phyloP scores from a whole-genome alignment of 1,140 invertebrate genomes.

The Eumaeus atala region DNA sequence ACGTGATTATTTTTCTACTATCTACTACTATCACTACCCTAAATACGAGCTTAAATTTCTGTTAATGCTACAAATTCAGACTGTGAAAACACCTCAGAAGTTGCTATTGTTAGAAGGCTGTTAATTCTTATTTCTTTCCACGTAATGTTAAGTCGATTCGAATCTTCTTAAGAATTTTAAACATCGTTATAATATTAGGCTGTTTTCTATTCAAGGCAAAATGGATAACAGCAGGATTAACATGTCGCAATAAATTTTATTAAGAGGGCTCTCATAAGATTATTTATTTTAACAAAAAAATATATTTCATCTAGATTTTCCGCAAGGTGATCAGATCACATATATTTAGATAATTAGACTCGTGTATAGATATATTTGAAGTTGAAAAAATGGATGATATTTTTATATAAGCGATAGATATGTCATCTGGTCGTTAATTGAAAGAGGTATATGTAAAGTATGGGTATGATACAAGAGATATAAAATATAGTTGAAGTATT shows the following conservation, averaged over 20 bases:
- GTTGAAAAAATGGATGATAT: too few species aligned
- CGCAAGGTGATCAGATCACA: too few species aligned
- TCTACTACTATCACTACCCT: too few species aligned
- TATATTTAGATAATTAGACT: too few species aligned
- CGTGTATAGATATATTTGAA: too few species aligned
- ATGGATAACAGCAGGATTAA: slow-evolving; percentile 1
- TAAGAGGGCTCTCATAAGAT: slow-evolving; percentile 4
- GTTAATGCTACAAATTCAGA: neutral
- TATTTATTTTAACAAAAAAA: neutral
- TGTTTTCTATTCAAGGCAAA: slow-evolving; percentile 1
- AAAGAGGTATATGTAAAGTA: too few species aligned
- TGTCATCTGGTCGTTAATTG: too few species aligned
- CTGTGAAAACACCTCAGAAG: neutral
- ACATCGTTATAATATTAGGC: slow-evolving; percentile 5
- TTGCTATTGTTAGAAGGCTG: neutral
- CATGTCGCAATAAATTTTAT: slow-evolving; percentile 8
- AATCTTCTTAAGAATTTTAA: slow-evolving; percentile 8
- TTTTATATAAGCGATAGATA: too few species aligned
- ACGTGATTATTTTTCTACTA: too few species aligned
- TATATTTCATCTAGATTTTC: neutral
- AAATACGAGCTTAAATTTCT: too few species aligned
- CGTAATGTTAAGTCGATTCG: neutral
- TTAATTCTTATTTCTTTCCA: neutral
- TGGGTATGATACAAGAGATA: too few species aligned
- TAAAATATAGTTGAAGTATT: too few species aligned